phyloP scores from a whole-genome alignment of 2,797 vertebrate genomes.

The Columba guinea region DNA sequence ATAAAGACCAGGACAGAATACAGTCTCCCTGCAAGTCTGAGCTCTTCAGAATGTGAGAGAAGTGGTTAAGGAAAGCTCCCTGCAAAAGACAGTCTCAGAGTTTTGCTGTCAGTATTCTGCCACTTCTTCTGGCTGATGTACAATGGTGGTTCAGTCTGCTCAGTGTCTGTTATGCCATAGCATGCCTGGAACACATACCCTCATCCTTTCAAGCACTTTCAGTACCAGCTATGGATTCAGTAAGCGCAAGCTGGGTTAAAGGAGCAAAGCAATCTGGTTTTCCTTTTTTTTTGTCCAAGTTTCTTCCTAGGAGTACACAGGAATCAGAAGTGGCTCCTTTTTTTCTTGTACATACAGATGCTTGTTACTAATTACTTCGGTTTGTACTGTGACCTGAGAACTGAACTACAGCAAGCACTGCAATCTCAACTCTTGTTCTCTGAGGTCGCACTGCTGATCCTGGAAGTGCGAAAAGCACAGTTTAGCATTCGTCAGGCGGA shows the following conservation, averaged over 20 bases:
- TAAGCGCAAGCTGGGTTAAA: neutral
- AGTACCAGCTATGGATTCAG: neutral
- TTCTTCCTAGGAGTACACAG: neutral
- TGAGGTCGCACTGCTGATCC: neutral
- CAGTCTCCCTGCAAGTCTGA: rapidly evolving
- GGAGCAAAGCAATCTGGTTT: neutral
- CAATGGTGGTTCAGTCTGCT: neutral
- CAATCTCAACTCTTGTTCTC: neutral
- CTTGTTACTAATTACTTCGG: neutral
- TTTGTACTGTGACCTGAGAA: neutral
- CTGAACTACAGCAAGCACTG: neutral
- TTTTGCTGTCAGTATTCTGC: neutral
- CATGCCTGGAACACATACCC: neutral
- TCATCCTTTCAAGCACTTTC: neutral
- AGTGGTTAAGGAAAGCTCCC: neutral
- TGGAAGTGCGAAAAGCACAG: neutral
- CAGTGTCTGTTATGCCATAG: neutral
- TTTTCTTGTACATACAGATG: neutral
- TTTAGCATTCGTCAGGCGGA: neutral
- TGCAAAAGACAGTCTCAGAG: neutral
- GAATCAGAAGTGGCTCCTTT: neutral
- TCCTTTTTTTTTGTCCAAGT: neutral
- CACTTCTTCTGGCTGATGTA: neutral
- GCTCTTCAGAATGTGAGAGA: neutral
- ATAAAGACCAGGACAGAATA: neutral